A percentile compares a stretch with the other conserved stretches of the same genome.
Conservation (phyloP, 2,113 vertebrate genomes). For the Rafetus swinhoei region DNA sequence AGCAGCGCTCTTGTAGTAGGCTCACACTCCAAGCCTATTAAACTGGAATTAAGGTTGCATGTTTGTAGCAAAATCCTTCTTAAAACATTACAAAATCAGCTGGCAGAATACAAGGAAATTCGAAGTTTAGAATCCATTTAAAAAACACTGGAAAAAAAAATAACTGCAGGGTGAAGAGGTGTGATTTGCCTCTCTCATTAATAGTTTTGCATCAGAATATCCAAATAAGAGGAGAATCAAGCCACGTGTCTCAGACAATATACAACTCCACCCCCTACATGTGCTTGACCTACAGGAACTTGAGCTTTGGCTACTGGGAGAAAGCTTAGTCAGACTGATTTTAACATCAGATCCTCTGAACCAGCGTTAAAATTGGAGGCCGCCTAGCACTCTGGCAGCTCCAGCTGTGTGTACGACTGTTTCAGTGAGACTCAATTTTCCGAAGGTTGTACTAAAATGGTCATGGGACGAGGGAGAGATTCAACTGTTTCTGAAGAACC, state of each 20-base stretch:
- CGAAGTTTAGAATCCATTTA: not conserved
- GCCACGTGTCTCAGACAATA: not conserved
- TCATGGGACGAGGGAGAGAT: not conserved
- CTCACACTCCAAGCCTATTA: not conserved
- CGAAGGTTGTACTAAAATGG: not conserved
- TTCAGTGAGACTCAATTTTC: not conserved
- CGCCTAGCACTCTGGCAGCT: not conserved
- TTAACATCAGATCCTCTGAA: not conserved
- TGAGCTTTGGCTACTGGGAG: not conserved
- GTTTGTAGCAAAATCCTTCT: not conserved
- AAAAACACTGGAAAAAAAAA: not conserved
- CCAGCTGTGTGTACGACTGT: not conserved
- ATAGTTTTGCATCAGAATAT: not conserved
- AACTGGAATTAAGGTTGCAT: not conserved
- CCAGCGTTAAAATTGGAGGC: not conserved
- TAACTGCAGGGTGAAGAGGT: not conserved
- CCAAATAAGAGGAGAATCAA: not conserved
- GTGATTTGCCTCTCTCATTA: not conserved
- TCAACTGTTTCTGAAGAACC: not conserved
- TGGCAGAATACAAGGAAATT: not conserved
- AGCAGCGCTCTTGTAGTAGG: not conserved
- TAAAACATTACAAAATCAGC: not conserved
- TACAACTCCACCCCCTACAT: not conserved
- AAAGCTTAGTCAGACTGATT: not conserved
- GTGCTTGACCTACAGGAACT: not conserved